Percentiles rank a stretch among this genome's conserved stretches.
These are phyloP conservation scores for Pogonognathellus flavescens DNA, from an alignment of 1,140 invertebrate genomes.

Conservation along the genomic window DNA sequence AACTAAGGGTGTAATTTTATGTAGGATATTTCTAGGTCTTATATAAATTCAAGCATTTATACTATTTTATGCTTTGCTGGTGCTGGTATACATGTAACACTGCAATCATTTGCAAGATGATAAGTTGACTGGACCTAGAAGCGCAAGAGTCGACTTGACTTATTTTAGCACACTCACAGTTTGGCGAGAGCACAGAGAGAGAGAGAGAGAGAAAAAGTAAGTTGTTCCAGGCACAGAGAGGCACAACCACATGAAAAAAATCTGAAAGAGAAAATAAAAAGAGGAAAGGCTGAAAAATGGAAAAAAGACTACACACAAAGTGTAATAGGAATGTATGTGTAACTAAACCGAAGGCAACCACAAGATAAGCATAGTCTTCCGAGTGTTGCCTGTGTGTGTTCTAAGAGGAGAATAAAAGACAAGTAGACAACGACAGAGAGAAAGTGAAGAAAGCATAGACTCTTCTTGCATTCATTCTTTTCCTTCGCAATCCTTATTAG, in stretches of 20 bases:
- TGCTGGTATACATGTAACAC: not conserved
- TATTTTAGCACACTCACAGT: not conserved
- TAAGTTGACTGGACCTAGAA: conserved; percentile 11
- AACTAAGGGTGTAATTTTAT: no score
- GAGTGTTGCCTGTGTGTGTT: not conserved
- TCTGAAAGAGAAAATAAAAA: not conserved
- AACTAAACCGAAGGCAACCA: not conserved
- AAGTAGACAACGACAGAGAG: conserved; percentile 9
- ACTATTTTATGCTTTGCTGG: no score
- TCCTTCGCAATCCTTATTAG: not conserved
- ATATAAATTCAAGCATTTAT: no score
- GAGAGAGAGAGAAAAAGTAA: not conserved
- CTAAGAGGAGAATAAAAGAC: conserved; percentile 21
- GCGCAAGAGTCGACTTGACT: not conserved
- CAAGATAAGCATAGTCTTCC: conserved; percentile 15
- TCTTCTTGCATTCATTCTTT: conserved; percentile 3
- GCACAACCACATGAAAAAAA: not conserved
- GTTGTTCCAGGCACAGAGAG: not conserved
- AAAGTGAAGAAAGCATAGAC: conserved; percentile 34
- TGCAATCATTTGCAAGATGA: not conserved
- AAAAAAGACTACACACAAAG: not conserved
- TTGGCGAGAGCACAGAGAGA: not conserved
- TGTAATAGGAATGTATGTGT: conserved; percentile 1
- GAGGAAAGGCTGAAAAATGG: conserved; percentile 33
- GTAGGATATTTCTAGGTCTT: no score